Conservation (phyloP, 2,888 invertebrate species). For the Saturnia pavonia region DNA sequence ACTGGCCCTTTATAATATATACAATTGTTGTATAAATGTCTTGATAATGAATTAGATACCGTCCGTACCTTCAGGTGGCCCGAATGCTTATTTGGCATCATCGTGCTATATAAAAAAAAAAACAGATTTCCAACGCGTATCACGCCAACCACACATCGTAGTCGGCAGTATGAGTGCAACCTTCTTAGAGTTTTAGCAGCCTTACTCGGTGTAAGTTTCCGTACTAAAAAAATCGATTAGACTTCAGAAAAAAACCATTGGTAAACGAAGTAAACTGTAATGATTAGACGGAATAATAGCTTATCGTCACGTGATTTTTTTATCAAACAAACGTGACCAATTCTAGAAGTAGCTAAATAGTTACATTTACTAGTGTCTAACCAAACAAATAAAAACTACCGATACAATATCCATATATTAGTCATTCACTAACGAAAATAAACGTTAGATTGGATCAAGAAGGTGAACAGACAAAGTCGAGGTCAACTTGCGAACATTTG, state of each 20-base stretch:
- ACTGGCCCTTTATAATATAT: too few relatives aligned
- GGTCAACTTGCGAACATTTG: slow-evolving; percentile 4
- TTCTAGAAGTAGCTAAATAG: background rate
- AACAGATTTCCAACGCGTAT: too few relatives aligned
- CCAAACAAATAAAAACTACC: background rate
- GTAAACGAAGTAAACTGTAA: background rate
- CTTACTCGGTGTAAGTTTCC: too few relatives aligned
- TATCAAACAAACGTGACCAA: slow-evolving; percentile 12
- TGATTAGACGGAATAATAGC: background rate
- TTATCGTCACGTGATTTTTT: slow-evolving; percentile 8
- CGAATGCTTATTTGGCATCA: too few relatives aligned
- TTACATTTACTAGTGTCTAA: background rate
- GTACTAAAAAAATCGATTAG: background rate
- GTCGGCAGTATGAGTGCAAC: too few relatives aligned
- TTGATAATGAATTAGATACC: too few relatives aligned
- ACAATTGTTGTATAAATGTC: too few relatives aligned
- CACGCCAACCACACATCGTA: too few relatives aligned
- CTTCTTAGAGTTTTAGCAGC: too few relatives aligned
- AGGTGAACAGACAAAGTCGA: slow-evolving; percentile 12
- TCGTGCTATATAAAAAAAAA: too few relatives aligned
- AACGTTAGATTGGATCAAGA: background rate
- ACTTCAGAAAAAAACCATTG: background rate
- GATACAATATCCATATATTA: background rate
- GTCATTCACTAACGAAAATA: slow-evolving; percentile 11
- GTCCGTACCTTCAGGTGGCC: too few relatives aligned